Conservation (phyloP, 37 sponge, comb jelly and placozoan species). For the Chondrilla cf. caribensis region DNA sequence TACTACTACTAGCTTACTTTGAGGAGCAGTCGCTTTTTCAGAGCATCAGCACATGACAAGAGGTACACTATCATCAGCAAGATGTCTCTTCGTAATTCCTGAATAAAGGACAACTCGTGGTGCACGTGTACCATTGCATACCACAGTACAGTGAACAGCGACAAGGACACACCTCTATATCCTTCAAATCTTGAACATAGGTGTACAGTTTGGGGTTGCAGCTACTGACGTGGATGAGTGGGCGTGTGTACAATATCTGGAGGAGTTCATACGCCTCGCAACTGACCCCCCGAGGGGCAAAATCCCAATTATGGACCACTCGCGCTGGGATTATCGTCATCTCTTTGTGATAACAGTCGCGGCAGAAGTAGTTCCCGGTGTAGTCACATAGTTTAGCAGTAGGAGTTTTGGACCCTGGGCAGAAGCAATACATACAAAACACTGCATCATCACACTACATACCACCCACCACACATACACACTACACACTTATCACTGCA, state of each 20-base stretch:
- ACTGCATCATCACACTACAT: not conserved
- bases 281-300: slow-evolving; percentile 55
- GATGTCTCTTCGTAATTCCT: slow-evolving; percentile 63
- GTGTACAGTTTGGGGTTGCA: slow-evolving; percentile 63
- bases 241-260: slow-evolving; percentile 18
- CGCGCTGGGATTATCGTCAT: slow-evolving; percentile 80
- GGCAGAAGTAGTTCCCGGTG: slow-evolving; percentile 85
- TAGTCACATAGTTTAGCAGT: slow-evolving; percentile 87
- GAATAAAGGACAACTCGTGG: not conserved
- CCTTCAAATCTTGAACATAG: slow-evolving; percentile 49
- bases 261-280: slow-evolving; percentile 41
- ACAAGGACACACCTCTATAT: slow-evolving; percentile 42
- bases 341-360: slow-evolving; percentile 79
- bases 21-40: slow-evolving; percentile 49
- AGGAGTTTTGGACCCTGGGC: slow-evolving; percentile 6
- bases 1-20: too few relatives aligned
- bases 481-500: too few relatives aligned
- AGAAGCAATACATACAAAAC: not conserved
- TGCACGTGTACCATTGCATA: too few relatives aligned
- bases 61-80: slow-evolving; percentile 74
- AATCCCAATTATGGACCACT: slow-evolving; percentile 99
- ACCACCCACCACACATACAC: too few relatives aligned
- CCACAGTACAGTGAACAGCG: too few relatives aligned
- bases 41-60: slow-evolving; percentile 56
- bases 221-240: slow-evolving; percentile 30